phyloP scores from a whole-genome alignment of 2,888 invertebrate genomes.

The Cerceris rybyensis region DNA sequence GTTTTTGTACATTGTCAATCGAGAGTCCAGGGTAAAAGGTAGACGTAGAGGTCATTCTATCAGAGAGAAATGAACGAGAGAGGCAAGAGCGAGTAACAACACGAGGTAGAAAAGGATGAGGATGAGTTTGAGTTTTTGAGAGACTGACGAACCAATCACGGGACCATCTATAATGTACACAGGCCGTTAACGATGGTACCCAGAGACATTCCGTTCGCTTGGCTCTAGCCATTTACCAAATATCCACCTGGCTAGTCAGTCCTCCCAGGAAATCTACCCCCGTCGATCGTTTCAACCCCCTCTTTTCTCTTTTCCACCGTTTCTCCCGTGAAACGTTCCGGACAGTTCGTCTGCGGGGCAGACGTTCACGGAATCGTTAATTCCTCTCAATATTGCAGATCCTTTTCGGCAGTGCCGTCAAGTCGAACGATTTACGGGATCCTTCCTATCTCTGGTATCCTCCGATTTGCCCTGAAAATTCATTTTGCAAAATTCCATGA shows the following conservation, averaged over 20 bases:
- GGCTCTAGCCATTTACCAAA: conserved; percentile 70
- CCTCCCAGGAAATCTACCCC: conserved; percentile 65
- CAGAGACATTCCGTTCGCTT: conserved; percentile 69
- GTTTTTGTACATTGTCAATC: conserved; percentile 70
- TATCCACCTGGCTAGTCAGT: conserved; percentile 62
- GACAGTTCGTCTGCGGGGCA: conserved; percentile 54
- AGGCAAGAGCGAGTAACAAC: conserved; percentile 56
- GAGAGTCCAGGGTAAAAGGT: conserved; percentile 46
- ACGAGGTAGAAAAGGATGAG: conserved; percentile 49
- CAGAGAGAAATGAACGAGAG: conserved; percentile 67
- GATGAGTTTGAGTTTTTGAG: conserved; percentile 71
- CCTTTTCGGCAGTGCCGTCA: conserved; percentile 62
- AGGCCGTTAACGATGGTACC: conserved; percentile 70
- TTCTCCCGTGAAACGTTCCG: conserved; percentile 33
- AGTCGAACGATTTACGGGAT: conserved; percentile 40
- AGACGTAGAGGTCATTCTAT: conserved; percentile 30
- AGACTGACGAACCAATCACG: conserved; percentile 78
- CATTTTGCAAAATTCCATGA: background rate
- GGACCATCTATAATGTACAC: conserved; percentile 78
- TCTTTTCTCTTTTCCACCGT: conserved; percentile 61
- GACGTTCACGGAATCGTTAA: conserved; percentile 77
- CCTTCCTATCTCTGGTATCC: too few relatives aligned
- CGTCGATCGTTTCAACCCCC: conserved; percentile 14
- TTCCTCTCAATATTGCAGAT: conserved; percentile 77
- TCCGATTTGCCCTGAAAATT: background rate